Base-by-base conservation (phyloP, 2,888 invertebrate genomes). In the Eremobia ochroleuca region DNA sequence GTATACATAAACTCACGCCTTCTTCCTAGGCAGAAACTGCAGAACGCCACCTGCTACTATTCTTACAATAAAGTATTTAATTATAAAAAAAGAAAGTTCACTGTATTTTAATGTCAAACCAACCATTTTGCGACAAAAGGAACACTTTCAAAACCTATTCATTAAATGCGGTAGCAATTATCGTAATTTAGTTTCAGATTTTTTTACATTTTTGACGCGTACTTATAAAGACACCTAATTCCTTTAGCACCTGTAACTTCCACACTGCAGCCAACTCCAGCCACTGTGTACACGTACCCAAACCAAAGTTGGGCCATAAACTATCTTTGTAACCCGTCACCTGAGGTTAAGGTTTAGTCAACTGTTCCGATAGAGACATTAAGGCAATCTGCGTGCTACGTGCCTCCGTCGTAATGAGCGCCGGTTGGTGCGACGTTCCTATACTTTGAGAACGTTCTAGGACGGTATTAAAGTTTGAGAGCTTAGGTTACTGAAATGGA, bases 301-400 rank as follows among this genome's bases (percentile, higher is more conserved):
- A 49, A 69, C 62, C 70, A 68, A 83, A 83, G 58, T 77, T 68
- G 46, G 0, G n/a, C 72, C 68, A 77, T 82, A 83, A 83, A 85
- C 71, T 77, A 85, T 82, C 46, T 74, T 59, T 77, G 85, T 77
- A 85, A 82, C 72, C 77, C 67, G 77, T 83, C 83, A 85, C 75
- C 77, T 82, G 76, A 67, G 75, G 74, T 83, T 77, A 74, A 83
- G 83, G 83, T 83, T 73, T 83, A 86, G 79, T 69, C 79, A 86
- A 86, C 77, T 76, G 73, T 73, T 73, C 76, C 77, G 65, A 86
- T 77, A 61, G 71, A 77, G 86, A 85, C 86, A 85, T 85, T 85
- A 85, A 73, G 37, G 73, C 83, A 79, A 85, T 85, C 85, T 85
- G 85, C 73, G 79, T 69, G 52, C 62, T 72, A 85, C 85, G 86